These are phyloP conservation scores for Polyommatus iphigenia DNA, from an alignment of 2,888 invertebrate genomes.

Conservation along the genomic window DNA sequence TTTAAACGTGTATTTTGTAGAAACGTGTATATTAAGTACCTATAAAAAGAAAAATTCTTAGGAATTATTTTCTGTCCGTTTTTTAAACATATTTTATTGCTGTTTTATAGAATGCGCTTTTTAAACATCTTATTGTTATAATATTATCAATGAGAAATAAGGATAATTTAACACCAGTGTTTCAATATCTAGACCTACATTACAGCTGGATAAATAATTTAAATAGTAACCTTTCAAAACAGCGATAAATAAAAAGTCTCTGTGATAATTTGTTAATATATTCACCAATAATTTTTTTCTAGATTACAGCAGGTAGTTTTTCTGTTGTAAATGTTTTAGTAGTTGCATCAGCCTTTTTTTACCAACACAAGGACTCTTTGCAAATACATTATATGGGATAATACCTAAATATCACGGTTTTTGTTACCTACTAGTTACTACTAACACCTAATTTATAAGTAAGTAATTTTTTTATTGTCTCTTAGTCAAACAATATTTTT, in stretches of 20 bases:
- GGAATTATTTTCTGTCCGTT: not conserved
- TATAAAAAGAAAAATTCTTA: not conserved
- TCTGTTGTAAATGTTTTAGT: not conserved
- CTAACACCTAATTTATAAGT: not conserved
- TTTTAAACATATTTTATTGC: not conserved
- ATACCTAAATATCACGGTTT: not conserved
- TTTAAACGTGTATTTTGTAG: not conserved
- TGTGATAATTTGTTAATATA: too few species aligned
- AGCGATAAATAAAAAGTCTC: not conserved
- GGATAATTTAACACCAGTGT: not conserved
- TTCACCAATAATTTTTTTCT: not conserved
- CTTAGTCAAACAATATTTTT: slow-evolving; percentile 35
- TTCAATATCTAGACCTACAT: not conserved
- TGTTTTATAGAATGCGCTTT: not conserved
- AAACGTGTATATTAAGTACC: not conserved
- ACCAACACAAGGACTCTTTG: not conserved
- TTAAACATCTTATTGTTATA: not conserved
- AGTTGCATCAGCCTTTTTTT: slow-evolving; percentile 5
- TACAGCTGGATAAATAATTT: not conserved
- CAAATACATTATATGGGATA: not conserved
- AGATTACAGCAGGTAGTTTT: not conserved
- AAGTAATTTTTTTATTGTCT: not conserved
- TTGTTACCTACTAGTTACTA: not conserved
- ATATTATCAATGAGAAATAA: not conserved
- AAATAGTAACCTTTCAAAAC: not conserved